A percentile compares a stretch with the other conserved stretches of the same genome.
These are phyloP conservation scores for Glossophaga mutica DNA, from an alignment of 2,797 vertebrate species.

Conservation along the genomic window DNA sequence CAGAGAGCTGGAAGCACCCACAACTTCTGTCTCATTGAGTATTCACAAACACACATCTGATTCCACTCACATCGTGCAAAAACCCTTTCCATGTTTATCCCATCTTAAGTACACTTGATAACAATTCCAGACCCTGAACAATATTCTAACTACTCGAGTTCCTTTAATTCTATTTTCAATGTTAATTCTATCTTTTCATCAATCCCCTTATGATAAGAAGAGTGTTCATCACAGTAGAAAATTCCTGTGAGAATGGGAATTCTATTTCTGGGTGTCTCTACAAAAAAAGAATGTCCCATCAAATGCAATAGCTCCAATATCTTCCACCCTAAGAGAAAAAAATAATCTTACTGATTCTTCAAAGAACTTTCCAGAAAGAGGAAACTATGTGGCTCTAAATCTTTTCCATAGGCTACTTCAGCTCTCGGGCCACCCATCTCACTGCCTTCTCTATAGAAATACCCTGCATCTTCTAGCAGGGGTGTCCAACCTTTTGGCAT, in stretches of 20 bases:
- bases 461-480: too few species aligned
- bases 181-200: conserved; percentile 1
- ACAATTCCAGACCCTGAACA: conserved; percentile 5
- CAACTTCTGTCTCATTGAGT: conserved; percentile 48
- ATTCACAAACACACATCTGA: conserved; percentile 59
- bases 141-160: not conserved
- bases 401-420: not conserved
- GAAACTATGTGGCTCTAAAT: not conserved
- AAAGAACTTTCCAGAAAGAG: conserved; percentile 9
- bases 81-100: not conserved
- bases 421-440: not conserved
- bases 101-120: not conserved
- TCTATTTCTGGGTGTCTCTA: not conserved
- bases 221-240: not conserved
- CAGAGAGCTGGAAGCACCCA: not conserved
- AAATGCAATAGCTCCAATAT: not conserved
- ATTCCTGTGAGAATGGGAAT: not conserved
- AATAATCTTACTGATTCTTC: not conserved
- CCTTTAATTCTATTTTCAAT: not conserved
- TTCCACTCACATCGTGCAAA: not conserved
- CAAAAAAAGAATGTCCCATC: not conserved
- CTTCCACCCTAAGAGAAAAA: not conserved
- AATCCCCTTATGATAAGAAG: not conserved
- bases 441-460: not conserved
- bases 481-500: too few species aligned